These are phyloP conservation scores for Griposia aprilina DNA, from an alignment of 2,888 invertebrate species.

Conservation along the genomic window DNA sequence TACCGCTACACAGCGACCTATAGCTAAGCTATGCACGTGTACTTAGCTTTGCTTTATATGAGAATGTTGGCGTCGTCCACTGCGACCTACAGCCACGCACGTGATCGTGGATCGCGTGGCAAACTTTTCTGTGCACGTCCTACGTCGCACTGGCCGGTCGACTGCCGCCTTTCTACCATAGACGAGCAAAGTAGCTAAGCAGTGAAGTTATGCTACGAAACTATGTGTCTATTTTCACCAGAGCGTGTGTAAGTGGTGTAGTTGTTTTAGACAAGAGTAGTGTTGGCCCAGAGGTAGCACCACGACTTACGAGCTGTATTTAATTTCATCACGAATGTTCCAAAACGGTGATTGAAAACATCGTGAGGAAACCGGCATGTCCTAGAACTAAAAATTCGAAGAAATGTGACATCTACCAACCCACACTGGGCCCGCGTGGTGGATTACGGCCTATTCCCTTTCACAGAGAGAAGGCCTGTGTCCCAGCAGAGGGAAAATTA, in stretches of 20 bases:
- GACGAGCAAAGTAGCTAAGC: neutral
- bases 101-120: too few relatives aligned
- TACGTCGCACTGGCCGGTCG: neutral
- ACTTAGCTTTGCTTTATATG: neutral
- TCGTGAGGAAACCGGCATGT: too few relatives aligned
- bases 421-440: too few relatives aligned
- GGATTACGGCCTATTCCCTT: too few relatives aligned
- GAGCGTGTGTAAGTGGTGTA: neutral
- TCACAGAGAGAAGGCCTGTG: too few relatives aligned
- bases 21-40: neutral
- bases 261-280: neutral
- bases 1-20: neutral
- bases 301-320: too few relatives aligned
- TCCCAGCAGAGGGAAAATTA: too few relatives aligned
- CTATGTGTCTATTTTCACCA: neutral
- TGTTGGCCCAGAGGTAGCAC: too few relatives aligned
- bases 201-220: neutral
- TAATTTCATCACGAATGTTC: too few relatives aligned
- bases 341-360: too few relatives aligned
- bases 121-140: neutral
- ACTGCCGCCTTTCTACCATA: neutral
- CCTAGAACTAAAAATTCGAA: too few relatives aligned
- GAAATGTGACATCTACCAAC: too few relatives aligned
- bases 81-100: neutral
- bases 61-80: neutral